Evolutionary conservation across 2,113 vertebrate genomes (phyloP).

Genomic region (Siniperca knerii): DNA sequence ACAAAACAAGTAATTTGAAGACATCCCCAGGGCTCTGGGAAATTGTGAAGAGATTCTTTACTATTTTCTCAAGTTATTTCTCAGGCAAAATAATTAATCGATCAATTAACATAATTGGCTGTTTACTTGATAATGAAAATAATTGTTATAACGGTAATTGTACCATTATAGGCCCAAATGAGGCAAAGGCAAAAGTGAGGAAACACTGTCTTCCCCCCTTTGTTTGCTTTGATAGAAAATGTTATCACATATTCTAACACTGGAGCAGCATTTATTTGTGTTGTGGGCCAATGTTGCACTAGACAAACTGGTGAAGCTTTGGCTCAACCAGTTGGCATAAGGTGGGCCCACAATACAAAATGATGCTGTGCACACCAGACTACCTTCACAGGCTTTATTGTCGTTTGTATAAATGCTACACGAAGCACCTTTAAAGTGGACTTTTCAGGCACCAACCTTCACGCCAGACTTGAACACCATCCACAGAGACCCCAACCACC

Average conservation of each 20-base stretch:
- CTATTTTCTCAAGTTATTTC: not conserved
- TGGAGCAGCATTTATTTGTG: not conserved
- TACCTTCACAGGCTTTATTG: not conserved
- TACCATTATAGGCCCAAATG: not conserved
- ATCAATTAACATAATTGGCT: not conserved
- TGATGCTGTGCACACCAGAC: not conserved
- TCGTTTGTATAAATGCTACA: not conserved
- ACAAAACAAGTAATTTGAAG: not conserved
- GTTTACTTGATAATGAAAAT: not conserved
- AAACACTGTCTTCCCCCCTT: not conserved
- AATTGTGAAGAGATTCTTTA: not conserved
- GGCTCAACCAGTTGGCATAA: not conserved
- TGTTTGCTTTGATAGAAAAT: not conserved
- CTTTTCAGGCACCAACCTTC: conserved; percentile 87
- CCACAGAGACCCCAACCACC: conserved; percentile 94
- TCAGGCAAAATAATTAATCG: not conserved
- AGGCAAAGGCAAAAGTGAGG: not conserved
- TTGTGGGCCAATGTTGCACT: not conserved
- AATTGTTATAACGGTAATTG: not conserved
- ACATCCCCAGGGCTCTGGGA: not conserved
- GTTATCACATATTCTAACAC: not conserved
- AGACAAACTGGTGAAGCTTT: not conserved
- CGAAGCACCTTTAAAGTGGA: not conserved
- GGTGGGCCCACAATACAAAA: not conserved
- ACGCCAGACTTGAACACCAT: conserved; percentile 92